These are phyloP conservation scores for Sarcophaga carnaria DNA, from an alignment of 2,888 invertebrate species.

Conservation along the genomic window DNA sequence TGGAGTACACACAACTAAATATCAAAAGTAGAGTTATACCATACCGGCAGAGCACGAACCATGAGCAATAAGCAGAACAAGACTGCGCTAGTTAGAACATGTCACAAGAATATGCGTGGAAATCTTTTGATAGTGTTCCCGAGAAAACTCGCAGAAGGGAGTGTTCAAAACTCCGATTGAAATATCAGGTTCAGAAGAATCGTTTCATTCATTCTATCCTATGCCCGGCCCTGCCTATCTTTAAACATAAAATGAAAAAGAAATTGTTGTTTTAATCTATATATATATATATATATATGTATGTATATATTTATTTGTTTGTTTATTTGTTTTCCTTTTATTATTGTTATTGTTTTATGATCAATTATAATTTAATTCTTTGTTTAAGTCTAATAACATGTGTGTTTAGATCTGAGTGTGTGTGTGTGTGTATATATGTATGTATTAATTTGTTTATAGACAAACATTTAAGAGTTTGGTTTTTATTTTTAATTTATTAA, in stretches of 20 bases:
- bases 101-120: too few species aligned
- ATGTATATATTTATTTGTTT: conserved; percentile 42
- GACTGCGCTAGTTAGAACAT: too few species aligned
- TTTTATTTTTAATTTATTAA: conserved; percentile 38
- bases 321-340: conserved; percentile 17
- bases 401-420: too few species aligned
- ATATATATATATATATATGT: conserved; percentile 22
- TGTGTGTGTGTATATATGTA: conserved; percentile 36
- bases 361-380: conserved; percentile 39
- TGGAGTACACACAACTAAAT: too few species aligned
- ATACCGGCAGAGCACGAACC: too few species aligned
- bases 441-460: conserved; percentile 32
- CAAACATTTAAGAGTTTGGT: conserved; percentile 24
- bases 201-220: too few species aligned
- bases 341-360: conserved; percentile 48
- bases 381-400: conserved; percentile 62
- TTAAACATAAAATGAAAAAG: neutral
- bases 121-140: too few species aligned
- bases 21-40: too few species aligned
- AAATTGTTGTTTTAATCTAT: neutral
- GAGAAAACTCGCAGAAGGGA: too few species aligned
- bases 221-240: too few species aligned
- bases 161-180: neutral
- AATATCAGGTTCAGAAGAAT: too few species aligned
- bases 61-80: too few species aligned